Evolutionary conservation across 1,140 invertebrate species (phyloP).

Genomic region (Neomicropteryx cornuta): DNA sequence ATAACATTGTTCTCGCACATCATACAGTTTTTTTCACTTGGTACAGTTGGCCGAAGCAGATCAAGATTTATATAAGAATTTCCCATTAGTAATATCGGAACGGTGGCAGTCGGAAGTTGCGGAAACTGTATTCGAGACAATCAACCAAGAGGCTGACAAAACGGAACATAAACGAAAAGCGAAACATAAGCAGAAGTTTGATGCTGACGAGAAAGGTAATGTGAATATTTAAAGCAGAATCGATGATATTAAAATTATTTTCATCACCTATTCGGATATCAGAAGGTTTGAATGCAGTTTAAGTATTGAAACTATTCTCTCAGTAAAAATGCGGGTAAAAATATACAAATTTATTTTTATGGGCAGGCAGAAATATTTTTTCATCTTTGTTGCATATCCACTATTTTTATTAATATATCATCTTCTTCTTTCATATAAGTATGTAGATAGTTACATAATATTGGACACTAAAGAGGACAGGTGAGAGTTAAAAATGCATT

Average conservation of each 20-base stretch:
- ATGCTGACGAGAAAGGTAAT: conserved; percentile 87
- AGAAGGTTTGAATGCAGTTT: background rate
- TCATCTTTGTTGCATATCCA: background rate
- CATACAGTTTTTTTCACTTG: too few species aligned
- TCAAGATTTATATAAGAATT: conserved; percentile 98
- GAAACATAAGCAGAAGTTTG: conserved; percentile 91
- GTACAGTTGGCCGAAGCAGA: conserved; percentile 85
- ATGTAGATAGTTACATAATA: too few species aligned
- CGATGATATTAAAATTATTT: background rate
- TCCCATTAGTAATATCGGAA: conserved; percentile 96
- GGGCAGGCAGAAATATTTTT: background rate
- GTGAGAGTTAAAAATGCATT: too few species aligned
- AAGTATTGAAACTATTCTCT: background rate
- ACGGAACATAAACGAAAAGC: conserved; percentile 87
- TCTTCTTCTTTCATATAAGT: too few species aligned
- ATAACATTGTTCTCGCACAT: too few species aligned
- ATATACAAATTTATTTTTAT: background rate
- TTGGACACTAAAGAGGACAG: too few species aligned
- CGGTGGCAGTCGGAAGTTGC: conserved; percentile 98
- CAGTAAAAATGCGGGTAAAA: background rate
- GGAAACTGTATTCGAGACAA: conserved; percentile 98
- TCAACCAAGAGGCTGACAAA: conserved; percentile 96
- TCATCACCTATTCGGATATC: background rate
- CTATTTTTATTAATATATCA: background rate
- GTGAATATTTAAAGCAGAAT: conserved; percentile 1